phyloP scores from a whole-genome alignment of 2,888 invertebrate species.

The Coremacera marginata region DNA sequence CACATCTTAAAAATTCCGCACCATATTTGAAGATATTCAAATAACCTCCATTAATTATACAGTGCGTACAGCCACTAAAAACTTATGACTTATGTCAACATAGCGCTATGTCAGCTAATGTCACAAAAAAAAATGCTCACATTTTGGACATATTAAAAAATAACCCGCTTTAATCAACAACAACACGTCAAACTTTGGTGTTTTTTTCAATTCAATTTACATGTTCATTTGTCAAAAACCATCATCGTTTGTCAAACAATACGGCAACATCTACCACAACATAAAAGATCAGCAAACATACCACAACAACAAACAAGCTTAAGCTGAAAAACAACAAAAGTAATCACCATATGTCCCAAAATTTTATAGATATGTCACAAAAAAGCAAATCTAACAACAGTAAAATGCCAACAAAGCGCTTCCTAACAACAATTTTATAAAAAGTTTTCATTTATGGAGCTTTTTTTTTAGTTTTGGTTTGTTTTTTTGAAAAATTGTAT shows the following conservation, averaged over 20 bases:
- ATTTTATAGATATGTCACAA: background rate
- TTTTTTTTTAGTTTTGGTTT: background rate
- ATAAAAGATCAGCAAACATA: background rate
- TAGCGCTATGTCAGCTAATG: background rate
- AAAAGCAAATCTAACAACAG: background rate
- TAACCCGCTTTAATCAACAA: constrained; percentile 5
- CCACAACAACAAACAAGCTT: background rate
- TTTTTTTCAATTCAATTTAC: constrained; percentile 4
- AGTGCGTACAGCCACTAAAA: background rate
- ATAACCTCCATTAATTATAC: background rate
- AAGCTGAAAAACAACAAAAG: constrained; percentile 10
- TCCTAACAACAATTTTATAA: background rate
- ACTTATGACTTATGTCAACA: too few relatives aligned
- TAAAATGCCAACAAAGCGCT: background rate
- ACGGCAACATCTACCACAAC: constrained; percentile 4
- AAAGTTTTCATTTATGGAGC: background rate
- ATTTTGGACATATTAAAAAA: background rate
- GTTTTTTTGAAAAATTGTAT: background rate
- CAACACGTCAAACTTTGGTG: background rate
- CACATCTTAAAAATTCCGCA: background rate
- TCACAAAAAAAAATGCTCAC: background rate
- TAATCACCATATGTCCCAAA: constrained; percentile 17
- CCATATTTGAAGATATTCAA: background rate
- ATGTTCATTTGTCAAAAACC: constrained; percentile 31
- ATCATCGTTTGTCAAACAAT: constrained; percentile 32